These are phyloP conservation scores for Chelonus formosanus DNA, from an alignment of 2,888 invertebrate species.

Conservation along the genomic window DNA sequence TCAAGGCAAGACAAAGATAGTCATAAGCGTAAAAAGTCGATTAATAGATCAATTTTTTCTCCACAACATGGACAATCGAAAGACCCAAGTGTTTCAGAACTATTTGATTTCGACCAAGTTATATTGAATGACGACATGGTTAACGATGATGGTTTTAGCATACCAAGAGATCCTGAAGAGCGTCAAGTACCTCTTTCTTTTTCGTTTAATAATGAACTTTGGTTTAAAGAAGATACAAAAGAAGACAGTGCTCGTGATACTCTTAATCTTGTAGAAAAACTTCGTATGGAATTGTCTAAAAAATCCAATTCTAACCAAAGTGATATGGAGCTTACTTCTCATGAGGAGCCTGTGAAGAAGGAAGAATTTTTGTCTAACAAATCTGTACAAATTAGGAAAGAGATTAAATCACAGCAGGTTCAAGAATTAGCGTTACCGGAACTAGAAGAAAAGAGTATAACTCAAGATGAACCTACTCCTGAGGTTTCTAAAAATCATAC, in stretches of 20 bases:
- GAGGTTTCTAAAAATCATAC: conserved; percentile 46
- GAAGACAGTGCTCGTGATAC: conserved; percentile 87
- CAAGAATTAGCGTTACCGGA: conserved; percentile 27
- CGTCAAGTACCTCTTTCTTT: conserved; percentile 70
- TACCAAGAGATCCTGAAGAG: conserved; percentile 71
- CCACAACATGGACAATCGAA: conserved; percentile 72
- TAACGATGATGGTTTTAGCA: conserved; percentile 73
- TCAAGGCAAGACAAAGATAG: conserved; percentile 49
- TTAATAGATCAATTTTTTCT: conserved; percentile 76
- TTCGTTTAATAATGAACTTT: conserved; percentile 72
- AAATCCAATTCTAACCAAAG: conserved; percentile 71
- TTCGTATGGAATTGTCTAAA: conserved; percentile 77
- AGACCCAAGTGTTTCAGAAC: conserved; percentile 68
- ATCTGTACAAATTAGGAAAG: conserved; percentile 30
- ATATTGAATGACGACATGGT: conserved; percentile 71
- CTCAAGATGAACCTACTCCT: conserved; percentile 29
- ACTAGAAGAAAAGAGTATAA: conserved; percentile 16
- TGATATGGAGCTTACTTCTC: conserved; percentile 63
- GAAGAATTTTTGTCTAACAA: conserved; percentile 43
- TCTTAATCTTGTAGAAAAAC: conserved; percentile 82
- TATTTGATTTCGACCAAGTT: conserved; percentile 72
- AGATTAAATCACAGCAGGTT: conserved; percentile 36
- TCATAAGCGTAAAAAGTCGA: conserved; percentile 55
- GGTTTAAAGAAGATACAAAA: conserved; percentile 81
- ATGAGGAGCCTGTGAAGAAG: conserved; percentile 57